These are phyloP conservation scores for Phaenicophaeus curvirostris DNA, from an alignment of 2,797 vertebrate genomes.

Conservation along the genomic window DNA sequence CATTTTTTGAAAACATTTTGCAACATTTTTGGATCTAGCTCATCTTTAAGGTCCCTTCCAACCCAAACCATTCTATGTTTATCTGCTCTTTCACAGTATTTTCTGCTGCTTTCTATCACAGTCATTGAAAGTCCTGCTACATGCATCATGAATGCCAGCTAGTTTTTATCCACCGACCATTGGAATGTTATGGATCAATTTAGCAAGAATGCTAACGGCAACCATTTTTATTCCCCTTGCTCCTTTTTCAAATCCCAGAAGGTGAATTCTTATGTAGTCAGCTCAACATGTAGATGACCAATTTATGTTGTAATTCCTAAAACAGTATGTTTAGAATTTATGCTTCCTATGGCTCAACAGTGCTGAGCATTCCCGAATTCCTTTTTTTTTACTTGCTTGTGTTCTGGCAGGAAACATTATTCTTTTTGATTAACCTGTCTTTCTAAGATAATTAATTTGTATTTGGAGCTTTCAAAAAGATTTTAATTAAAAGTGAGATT, in stretches of 20 bases:
- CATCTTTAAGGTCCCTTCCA: too few relatives aligned
- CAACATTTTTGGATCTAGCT: too few relatives aligned
- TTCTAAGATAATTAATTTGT: neutral
- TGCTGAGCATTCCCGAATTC: neutral
- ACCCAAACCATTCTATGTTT: too few relatives aligned
- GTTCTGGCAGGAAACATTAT: neutral
- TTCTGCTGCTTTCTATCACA: neutral
- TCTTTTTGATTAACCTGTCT: neutral
- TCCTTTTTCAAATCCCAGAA: neutral
- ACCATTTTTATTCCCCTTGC: neutral
- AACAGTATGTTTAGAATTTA: constrained; percentile 4
- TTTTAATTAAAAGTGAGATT: constrained; percentile 2
- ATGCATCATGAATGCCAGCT: neutral
- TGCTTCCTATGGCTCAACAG: neutral
- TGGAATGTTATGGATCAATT: neutral
- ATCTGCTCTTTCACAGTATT: neutral
- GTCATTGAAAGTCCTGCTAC: neutral
- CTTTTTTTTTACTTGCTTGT: neutral
- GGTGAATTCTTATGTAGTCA: neutral
- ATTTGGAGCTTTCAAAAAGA: constrained; percentile 8
- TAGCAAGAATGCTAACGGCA: neutral
- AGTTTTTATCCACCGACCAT: neutral
- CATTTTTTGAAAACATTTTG: neutral
- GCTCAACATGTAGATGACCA: constrained; percentile 21
- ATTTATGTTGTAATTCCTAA: constrained; percentile 25